phyloP scores from a whole-genome alignment of 2,888 invertebrate genomes.

The Conus canariensis region DNA sequence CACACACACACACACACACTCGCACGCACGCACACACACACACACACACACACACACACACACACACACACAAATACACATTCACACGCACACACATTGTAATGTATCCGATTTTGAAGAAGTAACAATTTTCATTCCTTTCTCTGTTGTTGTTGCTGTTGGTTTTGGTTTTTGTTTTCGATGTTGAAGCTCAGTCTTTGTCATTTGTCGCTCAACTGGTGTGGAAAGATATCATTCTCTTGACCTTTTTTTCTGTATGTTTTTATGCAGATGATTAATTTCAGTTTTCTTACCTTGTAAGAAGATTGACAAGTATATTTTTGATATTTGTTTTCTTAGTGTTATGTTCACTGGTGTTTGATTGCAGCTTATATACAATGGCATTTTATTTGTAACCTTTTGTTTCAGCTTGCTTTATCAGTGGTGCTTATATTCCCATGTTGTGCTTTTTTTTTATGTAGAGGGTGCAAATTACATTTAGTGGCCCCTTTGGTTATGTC shows the following conservation, averaged over 20 bases:
- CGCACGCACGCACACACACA: background rate
- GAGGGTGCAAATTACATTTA: too few relatives aligned
- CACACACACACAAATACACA: constrained; percentile 3
- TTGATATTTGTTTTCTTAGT: background rate
- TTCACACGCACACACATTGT: background rate
- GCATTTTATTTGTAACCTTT: too few relatives aligned
- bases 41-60: constrained; percentile 4
- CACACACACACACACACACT: constrained; percentile 13
- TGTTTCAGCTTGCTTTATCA: too few relatives aligned
- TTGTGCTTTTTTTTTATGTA: too few relatives aligned
- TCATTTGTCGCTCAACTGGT: background rate
- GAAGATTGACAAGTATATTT: background rate
- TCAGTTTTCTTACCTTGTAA: background rate
- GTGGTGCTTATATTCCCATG: too few relatives aligned
- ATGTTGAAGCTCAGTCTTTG: background rate
- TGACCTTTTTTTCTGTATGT: too few relatives aligned
- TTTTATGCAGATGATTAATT: too few relatives aligned
- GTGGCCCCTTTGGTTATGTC: too few relatives aligned
- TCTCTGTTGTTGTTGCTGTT: background rate
- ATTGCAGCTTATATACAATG: background rate
- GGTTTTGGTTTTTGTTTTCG: background rate
- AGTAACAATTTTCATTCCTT: background rate
- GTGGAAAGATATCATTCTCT: too few relatives aligned
- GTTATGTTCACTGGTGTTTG: background rate
- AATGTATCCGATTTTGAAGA: background rate